phyloP scores from a whole-genome alignment of 2,113 vertebrate species.

The Cephalopterus ornatus region DNA sequence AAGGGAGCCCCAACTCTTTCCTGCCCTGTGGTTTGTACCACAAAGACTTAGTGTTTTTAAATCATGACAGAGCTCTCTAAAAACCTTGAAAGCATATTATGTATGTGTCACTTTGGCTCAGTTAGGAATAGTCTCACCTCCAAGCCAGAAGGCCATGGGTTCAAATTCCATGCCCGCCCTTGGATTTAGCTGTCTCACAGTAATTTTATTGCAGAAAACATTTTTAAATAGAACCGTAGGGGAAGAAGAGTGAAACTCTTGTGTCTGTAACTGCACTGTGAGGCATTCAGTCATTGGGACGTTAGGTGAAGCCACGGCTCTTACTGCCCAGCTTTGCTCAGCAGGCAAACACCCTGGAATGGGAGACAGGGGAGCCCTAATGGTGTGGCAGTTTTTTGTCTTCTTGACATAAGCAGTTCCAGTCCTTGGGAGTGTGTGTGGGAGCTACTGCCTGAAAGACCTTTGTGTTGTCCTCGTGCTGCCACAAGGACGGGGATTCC shows the following conservation, averaged over 20 bases:
- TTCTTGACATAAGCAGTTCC: background rate
- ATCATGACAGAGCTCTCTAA: constrained; percentile 30
- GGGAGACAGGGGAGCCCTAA: background rate
- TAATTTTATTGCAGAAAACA: constrained; percentile 10
- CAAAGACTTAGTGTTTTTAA: constrained; percentile 50
- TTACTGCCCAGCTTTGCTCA: background rate
- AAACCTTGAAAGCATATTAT: constrained; percentile 49
- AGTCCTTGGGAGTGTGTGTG: background rate
- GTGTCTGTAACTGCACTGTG: background rate
- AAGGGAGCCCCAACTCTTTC: constrained; percentile 46
- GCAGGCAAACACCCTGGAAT: background rate
- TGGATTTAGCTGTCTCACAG: constrained; percentile 5
- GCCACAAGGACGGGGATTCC: background rate
- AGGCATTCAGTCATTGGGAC: background rate
- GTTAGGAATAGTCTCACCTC: constrained; percentile 45
- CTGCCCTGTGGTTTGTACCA: constrained; percentile 40
- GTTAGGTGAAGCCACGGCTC: background rate
- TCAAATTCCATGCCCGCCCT: constrained; percentile 40
- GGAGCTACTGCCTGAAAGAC: background rate
- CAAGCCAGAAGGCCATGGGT: constrained; percentile 48
- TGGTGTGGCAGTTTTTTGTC: background rate
- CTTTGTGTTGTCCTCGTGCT: background rate
- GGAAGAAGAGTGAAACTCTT: background rate
- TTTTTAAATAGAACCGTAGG: background rate
- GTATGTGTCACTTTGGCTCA: constrained; percentile 41